Evolutionary conservation across 2,888 invertebrate species (phyloP).

Genomic region (Lucinisca nassula): DNA sequence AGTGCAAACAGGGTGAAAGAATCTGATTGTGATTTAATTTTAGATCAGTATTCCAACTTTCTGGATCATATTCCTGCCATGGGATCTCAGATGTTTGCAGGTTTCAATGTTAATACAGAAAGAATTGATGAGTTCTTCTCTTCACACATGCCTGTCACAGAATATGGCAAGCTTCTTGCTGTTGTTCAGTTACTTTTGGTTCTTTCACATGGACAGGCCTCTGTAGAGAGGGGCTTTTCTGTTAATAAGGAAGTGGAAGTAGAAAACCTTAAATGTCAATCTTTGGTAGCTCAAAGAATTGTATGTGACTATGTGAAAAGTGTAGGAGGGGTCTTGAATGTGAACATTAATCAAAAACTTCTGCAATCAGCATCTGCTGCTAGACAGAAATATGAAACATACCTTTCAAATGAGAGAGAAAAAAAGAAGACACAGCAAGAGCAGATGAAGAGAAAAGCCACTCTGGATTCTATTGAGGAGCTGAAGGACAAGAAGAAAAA

Average conservation of each 20-base stretch:
- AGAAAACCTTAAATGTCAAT: slow-evolving; percentile 61
- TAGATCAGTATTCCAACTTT: slow-evolving; percentile 23
- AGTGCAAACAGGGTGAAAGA: slow-evolving; percentile 32
- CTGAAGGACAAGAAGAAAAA: slow-evolving; percentile 27
- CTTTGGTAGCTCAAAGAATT: slow-evolving; percentile 64
- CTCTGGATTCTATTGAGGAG: slow-evolving; percentile 31
- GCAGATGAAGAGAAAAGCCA: slow-evolving; percentile 22
- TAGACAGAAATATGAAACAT: slow-evolving; percentile 40
- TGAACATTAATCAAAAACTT: slow-evolving; percentile 34
- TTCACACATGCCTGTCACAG: slow-evolving; percentile 20
- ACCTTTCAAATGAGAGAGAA: slow-evolving; percentile 37
- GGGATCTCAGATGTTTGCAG: slow-evolving; percentile 31
- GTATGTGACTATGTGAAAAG: slow-evolving; percentile 59
- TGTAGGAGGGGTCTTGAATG: slow-evolving; percentile 55
- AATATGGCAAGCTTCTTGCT: slow-evolving; percentile 4
- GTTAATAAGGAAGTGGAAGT: slow-evolving; percentile 69
- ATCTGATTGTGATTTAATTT: slow-evolving; percentile 27
- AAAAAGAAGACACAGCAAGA: slow-evolving; percentile 5
- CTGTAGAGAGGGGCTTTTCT: slow-evolving; percentile 75
- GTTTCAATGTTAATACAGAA: slow-evolving; percentile 26
- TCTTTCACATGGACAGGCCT: slow-evolving; percentile 75
- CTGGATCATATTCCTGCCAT: slow-evolving; percentile 23
- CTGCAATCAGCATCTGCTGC: slow-evolving; percentile 33
- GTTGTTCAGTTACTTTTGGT: slow-evolving; percentile 53
- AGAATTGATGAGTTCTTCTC: slow-evolving; percentile 41